A percentile compares a stretch with the other conserved stretches of the same genome.
These are phyloP conservation scores for Macrotis lagotis DNA, from an alignment of 2,113 vertebrate species.

Conservation along the genomic window DNA sequence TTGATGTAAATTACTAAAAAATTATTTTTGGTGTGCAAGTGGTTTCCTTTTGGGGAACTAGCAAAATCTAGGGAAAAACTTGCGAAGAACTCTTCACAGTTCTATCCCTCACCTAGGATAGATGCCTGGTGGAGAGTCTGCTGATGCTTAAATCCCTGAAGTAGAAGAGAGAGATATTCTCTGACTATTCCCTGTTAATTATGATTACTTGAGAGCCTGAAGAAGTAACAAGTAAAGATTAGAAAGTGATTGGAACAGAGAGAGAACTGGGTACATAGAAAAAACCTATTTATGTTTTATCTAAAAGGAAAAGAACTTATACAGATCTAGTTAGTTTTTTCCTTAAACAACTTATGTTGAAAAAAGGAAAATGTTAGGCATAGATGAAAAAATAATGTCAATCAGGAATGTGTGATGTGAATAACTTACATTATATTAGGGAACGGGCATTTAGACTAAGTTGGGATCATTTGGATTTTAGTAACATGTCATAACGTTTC, in stretches of 20 bases:
- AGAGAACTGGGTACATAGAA: background rate
- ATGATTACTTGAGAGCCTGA: background rate
- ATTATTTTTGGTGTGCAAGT: background rate
- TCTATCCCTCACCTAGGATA: no score
- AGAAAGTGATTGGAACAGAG: background rate
- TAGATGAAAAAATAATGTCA: background rate
- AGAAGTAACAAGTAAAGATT: background rate
- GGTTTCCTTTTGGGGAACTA: background rate
- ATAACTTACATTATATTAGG: background rate
- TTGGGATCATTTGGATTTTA: background rate
- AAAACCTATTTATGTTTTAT: background rate
- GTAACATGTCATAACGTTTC: conserved; percentile 43
- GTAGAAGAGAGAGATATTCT: background rate
- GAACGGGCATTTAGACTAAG: background rate
- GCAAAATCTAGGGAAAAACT: background rate
- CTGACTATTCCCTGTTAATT: background rate
- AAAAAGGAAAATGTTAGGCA: background rate
- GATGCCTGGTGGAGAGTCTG: background rate
- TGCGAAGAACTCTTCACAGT: no score
- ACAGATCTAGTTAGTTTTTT: background rate
- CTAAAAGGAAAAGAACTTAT: background rate
- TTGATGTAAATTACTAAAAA: background rate
- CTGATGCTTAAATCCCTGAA: background rate
- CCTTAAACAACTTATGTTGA: background rate
- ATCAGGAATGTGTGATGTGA: background rate